Percentiles rank a stretch among this genome's conserved stretches.
phyloP scores from a whole-genome alignment of 2,888 invertebrate genomes.

The Drosophila falleni region DNA sequence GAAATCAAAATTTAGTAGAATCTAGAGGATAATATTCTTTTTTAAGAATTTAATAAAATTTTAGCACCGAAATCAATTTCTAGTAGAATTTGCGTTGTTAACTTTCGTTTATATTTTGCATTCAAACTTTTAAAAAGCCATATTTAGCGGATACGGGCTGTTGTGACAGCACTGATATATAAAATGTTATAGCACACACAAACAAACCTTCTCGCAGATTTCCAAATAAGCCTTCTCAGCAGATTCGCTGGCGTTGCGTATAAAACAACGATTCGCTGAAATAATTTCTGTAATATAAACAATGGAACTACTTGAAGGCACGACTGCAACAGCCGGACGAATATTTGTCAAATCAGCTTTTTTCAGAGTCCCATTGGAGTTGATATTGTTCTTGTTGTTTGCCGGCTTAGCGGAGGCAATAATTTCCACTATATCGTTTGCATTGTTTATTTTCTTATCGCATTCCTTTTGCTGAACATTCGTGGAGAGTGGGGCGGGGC shows the following conservation, averaged over 20 bases:
- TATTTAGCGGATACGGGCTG: neutral
- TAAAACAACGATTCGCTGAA: slow-evolving; percentile 49
- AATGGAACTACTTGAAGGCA: slow-evolving; percentile 38
- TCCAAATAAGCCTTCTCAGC: slow-evolving; percentile 35
- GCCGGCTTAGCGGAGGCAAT: neutral
- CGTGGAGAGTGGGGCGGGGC: neutral
- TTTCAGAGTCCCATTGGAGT: neutral
- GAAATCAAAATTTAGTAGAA: too few species aligned
- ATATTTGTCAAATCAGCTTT: neutral
- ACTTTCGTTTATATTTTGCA: neutral
- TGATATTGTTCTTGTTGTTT: neutral
- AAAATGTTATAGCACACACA: neutral
- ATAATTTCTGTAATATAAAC: slow-evolving; percentile 43
- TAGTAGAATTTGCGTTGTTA: too few species aligned
- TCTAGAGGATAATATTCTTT: too few species aligned
- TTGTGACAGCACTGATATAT: neutral
- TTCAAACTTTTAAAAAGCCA: neutral
- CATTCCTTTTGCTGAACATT: neutral
- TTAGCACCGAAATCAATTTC: too few species aligned
- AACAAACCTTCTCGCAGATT: slow-evolving; percentile 43
- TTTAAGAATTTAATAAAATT: too few species aligned
- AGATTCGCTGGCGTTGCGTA: slow-evolving; percentile 42
- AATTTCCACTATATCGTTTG: neutral
- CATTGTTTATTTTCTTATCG: slow-evolving; percentile 4
- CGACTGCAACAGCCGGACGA: neutral